These are phyloP conservation scores for Drosophila robusta DNA, from an alignment of 2,888 invertebrate species.

Conservation along the genomic window DNA sequence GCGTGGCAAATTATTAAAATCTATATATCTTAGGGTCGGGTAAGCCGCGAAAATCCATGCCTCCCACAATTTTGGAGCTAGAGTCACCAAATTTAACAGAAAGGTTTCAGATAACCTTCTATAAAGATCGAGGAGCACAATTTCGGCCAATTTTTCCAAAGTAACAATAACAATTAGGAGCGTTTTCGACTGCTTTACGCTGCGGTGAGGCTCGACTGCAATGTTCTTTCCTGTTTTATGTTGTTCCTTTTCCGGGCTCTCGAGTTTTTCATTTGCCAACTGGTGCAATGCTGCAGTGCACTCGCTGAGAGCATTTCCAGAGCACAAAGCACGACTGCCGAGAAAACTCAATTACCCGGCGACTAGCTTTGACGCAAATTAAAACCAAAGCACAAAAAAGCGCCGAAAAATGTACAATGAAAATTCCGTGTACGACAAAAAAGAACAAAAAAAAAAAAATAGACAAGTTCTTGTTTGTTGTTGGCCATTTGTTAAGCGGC, in stretches of 20 bases:
- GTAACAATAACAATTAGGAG: no score
- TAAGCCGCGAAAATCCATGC: no score
- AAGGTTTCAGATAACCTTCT: no score
- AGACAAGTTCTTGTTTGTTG: constrained; percentile 46
- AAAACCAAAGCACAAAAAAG: constrained; percentile 44
- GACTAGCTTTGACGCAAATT: constrained; percentile 46
- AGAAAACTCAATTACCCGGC: constrained; percentile 63
- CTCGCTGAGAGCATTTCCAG: constrained; percentile 16
- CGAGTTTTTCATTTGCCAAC: constrained; percentile 25
- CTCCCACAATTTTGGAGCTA: no score
- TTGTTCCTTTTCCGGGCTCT: constrained; percentile 13
- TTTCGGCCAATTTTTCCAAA: no score
- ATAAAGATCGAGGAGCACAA: no score
- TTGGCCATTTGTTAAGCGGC: constrained; percentile 39
- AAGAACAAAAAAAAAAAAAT: constrained; percentile 21
- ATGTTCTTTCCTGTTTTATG: not conserved
- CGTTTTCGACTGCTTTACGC: no score
- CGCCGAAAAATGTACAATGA: constrained; percentile 5
- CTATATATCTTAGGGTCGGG: no score
- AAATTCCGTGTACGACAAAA: not conserved
- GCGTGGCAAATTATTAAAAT: no score
- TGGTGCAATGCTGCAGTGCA: constrained; percentile 47
- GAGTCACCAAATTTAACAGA: no score
- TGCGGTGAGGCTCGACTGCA: no score
- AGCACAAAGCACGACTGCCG: constrained; percentile 28